phyloP scores from a whole-genome alignment of 2,888 invertebrate species.

The Lasioglossum villosulum region DNA sequence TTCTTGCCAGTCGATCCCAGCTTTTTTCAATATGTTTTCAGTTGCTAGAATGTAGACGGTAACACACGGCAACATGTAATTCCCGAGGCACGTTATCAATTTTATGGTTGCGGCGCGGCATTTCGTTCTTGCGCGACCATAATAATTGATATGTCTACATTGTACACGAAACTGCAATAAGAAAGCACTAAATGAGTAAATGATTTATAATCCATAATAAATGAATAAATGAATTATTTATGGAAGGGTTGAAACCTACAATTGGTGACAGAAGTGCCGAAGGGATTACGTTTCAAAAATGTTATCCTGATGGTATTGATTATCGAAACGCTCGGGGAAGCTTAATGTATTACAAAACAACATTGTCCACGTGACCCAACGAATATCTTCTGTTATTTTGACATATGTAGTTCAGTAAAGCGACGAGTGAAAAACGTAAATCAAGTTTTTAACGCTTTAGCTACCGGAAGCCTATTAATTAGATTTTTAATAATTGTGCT shows the following conservation, averaged over 20 bases:
- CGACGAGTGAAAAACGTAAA: too few species aligned
- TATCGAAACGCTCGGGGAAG: too few species aligned
- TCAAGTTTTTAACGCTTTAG: too few species aligned
- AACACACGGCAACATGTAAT: constrained; percentile 1
- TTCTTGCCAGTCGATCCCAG: neutral
- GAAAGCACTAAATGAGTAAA: neutral
- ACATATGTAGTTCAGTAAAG: too few species aligned
- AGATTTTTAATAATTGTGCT: too few species aligned
- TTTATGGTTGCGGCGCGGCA: constrained; percentile 10
- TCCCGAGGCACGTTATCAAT: neutral
- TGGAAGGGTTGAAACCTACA: neutral
- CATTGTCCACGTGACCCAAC: neutral
- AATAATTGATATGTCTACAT: constrained; percentile 10
- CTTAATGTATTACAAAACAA: neutral
- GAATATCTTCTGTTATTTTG: too few species aligned
- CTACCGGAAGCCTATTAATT: too few species aligned
- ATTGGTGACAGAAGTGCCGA: neutral
- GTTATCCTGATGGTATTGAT: neutral
- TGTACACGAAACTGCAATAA: neutral
- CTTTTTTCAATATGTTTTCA: neutral
- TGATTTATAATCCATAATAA: too few species aligned
- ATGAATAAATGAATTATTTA: neutral
- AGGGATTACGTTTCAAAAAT: neutral
- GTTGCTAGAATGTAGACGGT: neutral
- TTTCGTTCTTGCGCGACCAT: neutral